Percentiles rank a stretch among this genome's conserved stretches.
These are phyloP conservation scores for Onychomys arenicola DNA, from an alignment of 2,797 vertebrate species.

Conservation along the genomic window DNA sequence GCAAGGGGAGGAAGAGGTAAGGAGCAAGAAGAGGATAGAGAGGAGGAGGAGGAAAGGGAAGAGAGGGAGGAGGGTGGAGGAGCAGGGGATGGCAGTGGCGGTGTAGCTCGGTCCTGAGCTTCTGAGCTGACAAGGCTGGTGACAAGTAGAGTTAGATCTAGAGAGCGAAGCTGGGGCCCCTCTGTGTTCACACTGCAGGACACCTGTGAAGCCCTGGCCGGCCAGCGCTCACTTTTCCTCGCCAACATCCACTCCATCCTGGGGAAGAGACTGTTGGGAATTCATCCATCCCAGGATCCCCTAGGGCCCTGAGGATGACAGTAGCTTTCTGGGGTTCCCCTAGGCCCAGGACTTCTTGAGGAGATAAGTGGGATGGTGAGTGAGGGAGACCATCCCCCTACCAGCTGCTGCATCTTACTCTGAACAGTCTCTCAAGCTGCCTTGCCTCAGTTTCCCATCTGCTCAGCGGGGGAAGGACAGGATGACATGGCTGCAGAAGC, in stretches of 20 bases:
- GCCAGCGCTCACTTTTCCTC: not conserved
- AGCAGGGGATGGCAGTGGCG: no score
- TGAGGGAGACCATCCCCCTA: not conserved
- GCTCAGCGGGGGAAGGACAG: not conserved
- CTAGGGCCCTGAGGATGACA: not conserved
- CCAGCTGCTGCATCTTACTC: not conserved
- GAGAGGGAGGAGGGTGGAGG: no score
- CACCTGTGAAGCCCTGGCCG: not conserved
- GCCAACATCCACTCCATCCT: accelerated
- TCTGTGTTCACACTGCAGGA: not conserved
- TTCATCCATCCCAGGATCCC: no score
- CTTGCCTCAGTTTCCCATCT: not conserved
- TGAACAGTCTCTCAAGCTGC: not conserved
- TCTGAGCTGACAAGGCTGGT: not conserved
- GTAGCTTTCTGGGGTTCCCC: not conserved
- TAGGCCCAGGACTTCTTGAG: accelerated
- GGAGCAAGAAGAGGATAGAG: no score
- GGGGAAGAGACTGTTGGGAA: not conserved
- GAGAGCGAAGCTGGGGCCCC: not conserved
- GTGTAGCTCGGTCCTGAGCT: not conserved
- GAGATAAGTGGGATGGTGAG: accelerated
- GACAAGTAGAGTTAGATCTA: no score
- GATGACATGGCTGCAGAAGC: not conserved
- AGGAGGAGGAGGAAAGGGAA: no score
- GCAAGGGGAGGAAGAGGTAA: no score